Base-by-base conservation (phyloP, 1,140 invertebrate genomes). In the Eurosta solidaginis region DNA sequence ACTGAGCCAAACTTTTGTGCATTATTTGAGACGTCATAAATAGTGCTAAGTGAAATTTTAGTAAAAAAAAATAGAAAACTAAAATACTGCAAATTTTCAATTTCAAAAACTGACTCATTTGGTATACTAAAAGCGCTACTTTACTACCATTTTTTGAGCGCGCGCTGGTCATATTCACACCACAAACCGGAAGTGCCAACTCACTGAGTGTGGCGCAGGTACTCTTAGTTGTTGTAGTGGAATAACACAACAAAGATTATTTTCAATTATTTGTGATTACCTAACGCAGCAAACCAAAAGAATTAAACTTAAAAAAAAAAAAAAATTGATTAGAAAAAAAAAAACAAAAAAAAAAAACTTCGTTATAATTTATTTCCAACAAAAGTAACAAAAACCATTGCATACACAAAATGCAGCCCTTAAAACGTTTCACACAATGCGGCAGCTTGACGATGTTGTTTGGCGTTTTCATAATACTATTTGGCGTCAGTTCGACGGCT, bases 401-500 rank as follows among this genome's bases (percentile, higher is more conserved):
- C n/a, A n/a, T 47, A 40, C 1, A 20, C 6, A n/a, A 36, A 68
- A 88, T 88, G 87, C 84, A 88, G 81, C 86, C 87, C 73, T 80
- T 88, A 25, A 88, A 85, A 81, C 84, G 85, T 9, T 88, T 86
- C 75, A 88, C 87, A 81, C 86, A 88, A 82, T 88, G 87, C 74
- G 85, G 86, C 78, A 88, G 87, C 75, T 78, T 88, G 73, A 88
- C 87, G 40, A 88, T 88, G 85, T 81, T 88, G 22, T 88, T 88
- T 75, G 83, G 82, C 44, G 85, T 88, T 76, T 88, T 88, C 78
- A 86, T 88, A 59, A 85, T 88, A 68, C 81, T 88, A 25, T 88
- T 88, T 74, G 85, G 85, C 14, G 85, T 88, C 47, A 88, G 87
- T 79, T 91, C 89, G 7, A 90, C 91, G 80, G 92, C 92, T 5